These are phyloP conservation scores for Athalia cordata DNA, from an alignment of 2,888 invertebrate species.

Conservation along the genomic window DNA sequence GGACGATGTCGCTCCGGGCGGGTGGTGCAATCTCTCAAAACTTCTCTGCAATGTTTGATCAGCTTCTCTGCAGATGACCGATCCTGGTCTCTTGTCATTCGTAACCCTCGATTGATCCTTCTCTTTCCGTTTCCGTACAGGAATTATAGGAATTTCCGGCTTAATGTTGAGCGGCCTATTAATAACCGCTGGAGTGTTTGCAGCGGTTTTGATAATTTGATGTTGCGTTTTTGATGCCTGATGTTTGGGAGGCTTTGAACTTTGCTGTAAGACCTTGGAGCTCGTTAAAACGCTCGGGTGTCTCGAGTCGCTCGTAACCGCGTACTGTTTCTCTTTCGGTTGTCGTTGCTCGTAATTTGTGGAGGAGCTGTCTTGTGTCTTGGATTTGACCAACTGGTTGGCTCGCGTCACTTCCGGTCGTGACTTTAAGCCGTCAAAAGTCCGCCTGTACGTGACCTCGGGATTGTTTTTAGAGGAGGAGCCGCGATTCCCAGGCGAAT, in stretches of 20 bases:
- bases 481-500: neutral
- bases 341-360: neutral
- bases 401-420: conserved; percentile 3
- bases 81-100: neutral
- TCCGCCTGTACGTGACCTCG: conserved; percentile 46
- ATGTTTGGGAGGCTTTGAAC: conserved; percentile 21
- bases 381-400: neutral
- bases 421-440: conserved; percentile 3
- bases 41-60: too few relatives aligned
- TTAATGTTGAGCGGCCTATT: conserved; percentile 3
- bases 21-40: too few relatives aligned
- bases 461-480: conserved; percentile 54
- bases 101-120: neutral
- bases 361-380: neutral
- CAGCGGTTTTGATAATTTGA: neutral
- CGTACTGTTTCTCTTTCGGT: conserved; percentile 1
- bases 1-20: neutral
- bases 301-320: neutral
- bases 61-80: neutral
- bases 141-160: conserved; percentile 26
- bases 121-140: conserved; percentile 28
- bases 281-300: neutral
- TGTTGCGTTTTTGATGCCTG: neutral
- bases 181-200: neutral
- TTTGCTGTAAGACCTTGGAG: neutral